Evolutionary conservation across 2,113 vertebrate genomes (phyloP).

Genomic region (Cygnus atratus): DNA sequence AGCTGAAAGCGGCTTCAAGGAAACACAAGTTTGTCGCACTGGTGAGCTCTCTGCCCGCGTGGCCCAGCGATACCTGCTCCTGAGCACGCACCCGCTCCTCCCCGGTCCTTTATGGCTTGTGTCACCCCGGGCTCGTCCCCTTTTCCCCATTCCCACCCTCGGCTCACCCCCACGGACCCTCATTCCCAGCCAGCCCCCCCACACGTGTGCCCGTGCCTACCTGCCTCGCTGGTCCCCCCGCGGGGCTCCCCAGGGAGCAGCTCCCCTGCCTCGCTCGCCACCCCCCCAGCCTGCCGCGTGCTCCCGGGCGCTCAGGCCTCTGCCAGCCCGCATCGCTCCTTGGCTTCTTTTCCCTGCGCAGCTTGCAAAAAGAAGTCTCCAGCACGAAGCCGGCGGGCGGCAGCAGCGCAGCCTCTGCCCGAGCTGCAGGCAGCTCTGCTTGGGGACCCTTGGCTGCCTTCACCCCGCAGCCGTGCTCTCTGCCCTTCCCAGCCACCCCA

Average conservation of each 20-base stretch:
- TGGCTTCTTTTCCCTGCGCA: neutral
- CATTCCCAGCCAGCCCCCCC: too few species aligned
- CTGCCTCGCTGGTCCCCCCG: neutral
- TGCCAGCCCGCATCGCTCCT: slow-evolving; percentile 24
- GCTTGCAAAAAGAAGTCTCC: slow-evolving; percentile 44
- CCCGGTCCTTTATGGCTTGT: neutral
- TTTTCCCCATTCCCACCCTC: too few species aligned
- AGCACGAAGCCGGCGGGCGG: slow-evolving; percentile 7
- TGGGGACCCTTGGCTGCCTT: neutral
- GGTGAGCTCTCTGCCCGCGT: neutral
- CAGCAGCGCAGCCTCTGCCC: neutral
- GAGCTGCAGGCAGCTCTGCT: neutral
- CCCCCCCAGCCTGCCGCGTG: neutral
- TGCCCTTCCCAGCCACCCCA: neutral
- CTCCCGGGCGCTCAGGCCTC: neutral
- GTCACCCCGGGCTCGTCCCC: neutral
- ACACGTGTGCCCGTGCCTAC: rapidly evolving
- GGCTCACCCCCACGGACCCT: too few species aligned
- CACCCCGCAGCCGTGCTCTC: neutral
- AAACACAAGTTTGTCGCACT: neutral
- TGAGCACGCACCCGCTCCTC: neutral
- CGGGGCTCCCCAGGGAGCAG: neutral
- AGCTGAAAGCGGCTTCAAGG: neutral
- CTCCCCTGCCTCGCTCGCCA: neutral
- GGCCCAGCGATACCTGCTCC: neutral